Evolutionary conservation across 2,888 invertebrate species (phyloP).

Genomic region (Drosophila sordidula): DNA sequence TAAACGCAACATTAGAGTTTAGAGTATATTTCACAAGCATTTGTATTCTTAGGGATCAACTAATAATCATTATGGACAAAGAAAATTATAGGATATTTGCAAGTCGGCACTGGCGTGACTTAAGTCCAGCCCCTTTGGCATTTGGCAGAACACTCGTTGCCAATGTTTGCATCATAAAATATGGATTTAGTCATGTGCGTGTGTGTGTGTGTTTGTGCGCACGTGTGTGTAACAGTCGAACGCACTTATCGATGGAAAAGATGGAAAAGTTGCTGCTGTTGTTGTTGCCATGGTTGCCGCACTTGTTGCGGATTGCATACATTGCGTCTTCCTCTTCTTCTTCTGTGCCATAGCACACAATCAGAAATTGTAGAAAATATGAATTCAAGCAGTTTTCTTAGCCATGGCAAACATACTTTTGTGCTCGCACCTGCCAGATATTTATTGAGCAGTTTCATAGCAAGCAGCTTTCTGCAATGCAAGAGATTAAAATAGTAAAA

Average conservation of each 20-base stretch:
- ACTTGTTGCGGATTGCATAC: slow-evolving; percentile 48
- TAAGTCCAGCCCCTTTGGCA: slow-evolving; percentile 24
- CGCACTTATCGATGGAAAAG: slow-evolving; percentile 41
- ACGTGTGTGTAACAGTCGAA: slow-evolving; percentile 33
- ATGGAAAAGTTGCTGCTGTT: slow-evolving; percentile 24
- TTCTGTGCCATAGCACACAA: background rate
- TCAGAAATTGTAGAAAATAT: slow-evolving; percentile 6
- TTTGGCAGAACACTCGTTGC: slow-evolving; percentile 39
- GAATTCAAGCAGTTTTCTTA: slow-evolving; percentile 12
- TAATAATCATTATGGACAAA: too few relatives aligned
- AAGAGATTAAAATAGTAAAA: background rate
- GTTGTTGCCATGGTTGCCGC: slow-evolving; percentile 46
- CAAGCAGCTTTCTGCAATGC: slow-evolving; percentile 27
- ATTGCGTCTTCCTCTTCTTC: background rate
- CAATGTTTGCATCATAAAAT: slow-evolving; percentile 72
- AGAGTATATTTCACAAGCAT: too few relatives aligned
- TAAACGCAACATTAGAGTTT: too few relatives aligned
- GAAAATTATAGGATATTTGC: slow-evolving; percentile 13
- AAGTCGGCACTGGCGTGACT: slow-evolving; percentile 1
- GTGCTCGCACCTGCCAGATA: background rate
- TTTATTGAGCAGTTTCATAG: slow-evolving; percentile 19
- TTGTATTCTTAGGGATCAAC: too few relatives aligned
- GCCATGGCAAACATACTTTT: slow-evolving; percentile 27
- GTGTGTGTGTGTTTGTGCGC: slow-evolving; percentile 18
- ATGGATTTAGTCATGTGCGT: slow-evolving; percentile 54